These are phyloP conservation scores for Poecile montanus DNA, from an alignment of 2,797 vertebrate genomes.

Conservation along the genomic window DNA sequence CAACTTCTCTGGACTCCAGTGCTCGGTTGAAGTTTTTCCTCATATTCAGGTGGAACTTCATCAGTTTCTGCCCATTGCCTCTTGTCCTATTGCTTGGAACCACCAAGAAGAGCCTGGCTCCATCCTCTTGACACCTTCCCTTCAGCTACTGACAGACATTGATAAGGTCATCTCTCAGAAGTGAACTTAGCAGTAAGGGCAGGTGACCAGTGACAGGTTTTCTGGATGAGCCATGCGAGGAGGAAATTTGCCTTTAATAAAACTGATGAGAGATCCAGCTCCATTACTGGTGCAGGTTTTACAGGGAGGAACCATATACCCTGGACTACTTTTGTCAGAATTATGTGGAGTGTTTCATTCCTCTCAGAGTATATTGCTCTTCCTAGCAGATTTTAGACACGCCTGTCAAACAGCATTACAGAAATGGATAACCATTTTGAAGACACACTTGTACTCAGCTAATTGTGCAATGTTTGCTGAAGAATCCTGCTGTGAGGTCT, in stretches of 20 bases:
- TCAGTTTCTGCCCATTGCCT: not conserved
- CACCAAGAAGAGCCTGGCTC: not conserved
- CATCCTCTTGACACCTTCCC: not conserved
- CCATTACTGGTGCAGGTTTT: not conserved
- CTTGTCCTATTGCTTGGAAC: not conserved
- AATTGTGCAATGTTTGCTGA: not conserved
- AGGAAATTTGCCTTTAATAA: not conserved
- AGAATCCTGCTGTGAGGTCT: not conserved
- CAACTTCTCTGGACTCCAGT: not conserved
- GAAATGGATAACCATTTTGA: not conserved
- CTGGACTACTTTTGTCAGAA: not conserved
- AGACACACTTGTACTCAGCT: not conserved
- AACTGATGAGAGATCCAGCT: not conserved
- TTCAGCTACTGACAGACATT: not conserved
- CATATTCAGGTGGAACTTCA: not conserved
- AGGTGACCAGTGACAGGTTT: not conserved
- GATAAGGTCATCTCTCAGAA: not conserved
- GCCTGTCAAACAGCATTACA: constrained; percentile 29
- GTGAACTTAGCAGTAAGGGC: not conserved
- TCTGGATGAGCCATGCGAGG: not conserved
- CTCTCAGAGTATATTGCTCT: not conserved
- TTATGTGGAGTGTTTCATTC: not conserved
- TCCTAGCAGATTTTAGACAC: constrained; percentile 4
- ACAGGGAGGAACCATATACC: not conserved
- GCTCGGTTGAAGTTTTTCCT: not conserved